A percentile compares a stretch with the other conserved stretches of the same genome.
Conservation (phyloP, 2,888 invertebrate species). For the Clostera curtula region DNA sequence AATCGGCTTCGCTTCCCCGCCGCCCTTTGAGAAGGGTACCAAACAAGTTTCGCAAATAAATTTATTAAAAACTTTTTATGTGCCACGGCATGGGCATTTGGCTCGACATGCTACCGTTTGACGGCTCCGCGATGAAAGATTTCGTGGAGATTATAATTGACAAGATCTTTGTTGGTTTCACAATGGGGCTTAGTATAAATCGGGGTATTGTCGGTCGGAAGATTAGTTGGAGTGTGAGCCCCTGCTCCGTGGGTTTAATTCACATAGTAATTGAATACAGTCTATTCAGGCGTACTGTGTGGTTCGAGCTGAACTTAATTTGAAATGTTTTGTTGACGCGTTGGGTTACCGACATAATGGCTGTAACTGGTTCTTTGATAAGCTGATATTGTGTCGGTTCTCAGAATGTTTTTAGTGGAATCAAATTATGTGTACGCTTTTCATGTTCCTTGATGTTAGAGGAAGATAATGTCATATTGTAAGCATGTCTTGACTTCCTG, state of each 20-base stretch:
- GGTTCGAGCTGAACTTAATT: conserved; percentile 53
- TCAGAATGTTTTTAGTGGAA: conserved; percentile 24
- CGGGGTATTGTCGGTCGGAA: conserved; percentile 50
- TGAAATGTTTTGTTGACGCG: conserved; percentile 42
- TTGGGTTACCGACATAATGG: conserved; percentile 42
- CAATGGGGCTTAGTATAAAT: conserved; percentile 62
- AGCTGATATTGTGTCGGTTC: conserved; percentile 27
- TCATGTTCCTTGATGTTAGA: conserved; percentile 1
- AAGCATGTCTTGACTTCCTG: conserved; percentile 12
- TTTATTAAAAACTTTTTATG: conserved; percentile 62
- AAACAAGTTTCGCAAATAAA: conserved; percentile 71
- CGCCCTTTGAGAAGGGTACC: conserved; percentile 65
- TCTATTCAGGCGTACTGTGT: conserved; percentile 31
- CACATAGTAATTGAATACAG: conserved; percentile 52
- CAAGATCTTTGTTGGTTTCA: conserved; percentile 69
- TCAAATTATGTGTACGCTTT: conserved; percentile 7
- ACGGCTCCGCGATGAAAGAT: conserved; percentile 58
- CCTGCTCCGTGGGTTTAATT: conserved; percentile 39
- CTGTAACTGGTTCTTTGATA: conserved; percentile 25
- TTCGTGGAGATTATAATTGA: conserved; percentile 68
- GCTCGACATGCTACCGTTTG: conserved; percentile 64
- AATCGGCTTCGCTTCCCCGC: conserved; percentile 69
- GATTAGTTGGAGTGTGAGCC: conserved; percentile 58
- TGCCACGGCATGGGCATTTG: conserved; percentile 38
- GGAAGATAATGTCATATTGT: conserved; percentile 7